Evolutionary conservation across 2,797 vertebrate genomes (phyloP), one percentile per base, ranked within the genome.

Genomic region (Odontamblyopus rebecca): DNA sequence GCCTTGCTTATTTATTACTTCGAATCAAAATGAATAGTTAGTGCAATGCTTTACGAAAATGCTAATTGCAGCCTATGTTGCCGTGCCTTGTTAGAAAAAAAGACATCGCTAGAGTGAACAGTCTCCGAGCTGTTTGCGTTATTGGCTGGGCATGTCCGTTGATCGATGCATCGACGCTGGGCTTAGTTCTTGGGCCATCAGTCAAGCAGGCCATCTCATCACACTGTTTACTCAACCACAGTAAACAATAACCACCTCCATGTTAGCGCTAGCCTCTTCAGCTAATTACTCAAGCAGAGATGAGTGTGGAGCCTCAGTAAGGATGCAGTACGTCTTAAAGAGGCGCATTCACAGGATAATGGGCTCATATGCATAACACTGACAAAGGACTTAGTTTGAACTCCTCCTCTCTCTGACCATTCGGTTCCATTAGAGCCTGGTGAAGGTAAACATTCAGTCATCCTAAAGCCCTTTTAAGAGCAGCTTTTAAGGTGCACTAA

Each of bases 281-380:
- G 76, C 81, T 90, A 85, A 88, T 90, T 85, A 82, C 74, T 77
- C 60, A 70, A 70, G 32, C 81, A 81, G 65, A 69, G 68, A 75
- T 79, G 61, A 35, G 73, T 60, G 51, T 66, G 23, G 71, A 68
- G 30, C 51, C 60, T 74, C 57, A 3, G 53, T 56, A 27, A 32
- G 54, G 72, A 76, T 48, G 69, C 54, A 35, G 72, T 72, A 61
- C 64, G 70, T 67, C 78, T 86, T 75, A 84, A 75, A 76, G 69
- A 71, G 67, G 76, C 62, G 85, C 86, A 83, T 32, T 77, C 73
- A 83, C 78, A 75, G 80, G 81, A 90, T 92, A 91, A 92, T 92
- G 76, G 86, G 56, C 86, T 92, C 83, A 89, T 91, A 85, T 93
- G 85, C 91, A 92, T 90, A 90, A 87, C 82, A 88, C 81, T 82